Percentiles rank a stretch among this genome's conserved stretches.
phyloP scores from a whole-genome alignment of 2,797 vertebrate species.

The Cygnus olor region DNA sequence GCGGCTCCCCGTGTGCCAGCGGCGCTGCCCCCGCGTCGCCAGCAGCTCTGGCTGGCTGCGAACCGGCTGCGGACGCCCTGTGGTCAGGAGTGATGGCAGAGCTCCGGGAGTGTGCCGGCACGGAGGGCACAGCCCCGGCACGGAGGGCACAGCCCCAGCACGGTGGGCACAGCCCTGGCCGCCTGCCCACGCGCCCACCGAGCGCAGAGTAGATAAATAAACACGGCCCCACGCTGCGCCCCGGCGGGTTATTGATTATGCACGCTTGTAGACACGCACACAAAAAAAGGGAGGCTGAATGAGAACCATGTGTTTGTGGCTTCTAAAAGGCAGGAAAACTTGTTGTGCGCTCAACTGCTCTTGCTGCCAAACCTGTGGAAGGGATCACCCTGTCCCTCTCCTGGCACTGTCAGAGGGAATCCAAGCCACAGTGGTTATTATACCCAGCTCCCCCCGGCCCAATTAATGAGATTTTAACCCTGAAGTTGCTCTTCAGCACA shows the following conservation, averaged over 20 bases:
- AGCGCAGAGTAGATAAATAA: neutral
- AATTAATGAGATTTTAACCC: neutral
- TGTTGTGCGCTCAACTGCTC: neutral
- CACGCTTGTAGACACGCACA: neutral
- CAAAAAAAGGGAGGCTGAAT: neutral
- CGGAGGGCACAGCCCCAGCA: too few relatives aligned
- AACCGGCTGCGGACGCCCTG: fast-evolving
- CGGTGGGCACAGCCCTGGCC: neutral
- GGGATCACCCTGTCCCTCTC: neutral
- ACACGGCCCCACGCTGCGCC: neutral
- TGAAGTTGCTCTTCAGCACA: neutral
- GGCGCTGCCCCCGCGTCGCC: neutral
- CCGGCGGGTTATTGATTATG: neutral
- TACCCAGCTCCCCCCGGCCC: neutral
- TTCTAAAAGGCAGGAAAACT: constrained; percentile 12
- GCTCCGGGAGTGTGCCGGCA: neutral
- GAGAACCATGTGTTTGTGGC: neutral
- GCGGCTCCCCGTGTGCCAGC: neutral
- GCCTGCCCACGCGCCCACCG: neutral
- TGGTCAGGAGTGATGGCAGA: neutral
- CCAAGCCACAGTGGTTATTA: neutral
- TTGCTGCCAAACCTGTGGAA: neutral
- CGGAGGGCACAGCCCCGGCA: too few relatives aligned
- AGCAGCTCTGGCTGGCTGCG: neutral
- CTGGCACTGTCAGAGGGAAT: neutral